Evolutionary conservation across 2,888 invertebrate species (phyloP).

Genomic region (Thecocarcelia acutangulata): DNA sequence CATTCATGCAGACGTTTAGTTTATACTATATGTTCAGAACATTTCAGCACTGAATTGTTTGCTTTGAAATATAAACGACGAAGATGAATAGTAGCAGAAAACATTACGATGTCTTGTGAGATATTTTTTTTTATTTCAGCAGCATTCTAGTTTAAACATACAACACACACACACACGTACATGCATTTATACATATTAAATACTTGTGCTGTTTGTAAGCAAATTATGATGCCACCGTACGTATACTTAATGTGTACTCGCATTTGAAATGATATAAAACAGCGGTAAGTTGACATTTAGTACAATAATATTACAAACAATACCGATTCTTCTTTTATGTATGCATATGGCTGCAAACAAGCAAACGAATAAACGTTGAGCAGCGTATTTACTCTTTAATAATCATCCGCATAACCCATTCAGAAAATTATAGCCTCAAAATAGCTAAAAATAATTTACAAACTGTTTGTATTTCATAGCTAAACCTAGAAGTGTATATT

Average conservation of each 20-base stretch:
- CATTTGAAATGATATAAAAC: conserved; percentile 43
- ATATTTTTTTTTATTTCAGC: too few relatives aligned
- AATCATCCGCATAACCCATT: conserved; percentile 51
- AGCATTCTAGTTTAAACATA: too few relatives aligned
- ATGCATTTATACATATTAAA: neutral
- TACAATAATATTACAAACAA: conserved; percentile 27
- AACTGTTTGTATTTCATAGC: neutral
- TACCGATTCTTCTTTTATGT: conserved; percentile 45
- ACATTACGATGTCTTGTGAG: too few relatives aligned
- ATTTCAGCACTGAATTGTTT: too few relatives aligned
- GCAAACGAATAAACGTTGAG: conserved; percentile 18
- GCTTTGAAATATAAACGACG: too few relatives aligned
- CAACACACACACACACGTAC: too few relatives aligned
- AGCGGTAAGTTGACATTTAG: conserved; percentile 9
- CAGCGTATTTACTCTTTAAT: conserved; percentile 44
- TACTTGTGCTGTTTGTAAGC: neutral
- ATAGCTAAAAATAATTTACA: conserved; percentile 30
- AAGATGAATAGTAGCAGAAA: too few relatives aligned
- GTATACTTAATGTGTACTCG: conserved; percentile 43
- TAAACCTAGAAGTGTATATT: too few relatives aligned
- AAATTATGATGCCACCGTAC: neutral
- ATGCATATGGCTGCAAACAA: conserved; percentile 39
- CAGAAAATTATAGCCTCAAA: conserved; percentile 35
- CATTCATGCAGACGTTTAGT: too few relatives aligned
- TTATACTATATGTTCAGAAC: too few relatives aligned